phyloP scores from a whole-genome alignment of 2,113 vertebrate genomes.

The Arothron firmamentum region DNA sequence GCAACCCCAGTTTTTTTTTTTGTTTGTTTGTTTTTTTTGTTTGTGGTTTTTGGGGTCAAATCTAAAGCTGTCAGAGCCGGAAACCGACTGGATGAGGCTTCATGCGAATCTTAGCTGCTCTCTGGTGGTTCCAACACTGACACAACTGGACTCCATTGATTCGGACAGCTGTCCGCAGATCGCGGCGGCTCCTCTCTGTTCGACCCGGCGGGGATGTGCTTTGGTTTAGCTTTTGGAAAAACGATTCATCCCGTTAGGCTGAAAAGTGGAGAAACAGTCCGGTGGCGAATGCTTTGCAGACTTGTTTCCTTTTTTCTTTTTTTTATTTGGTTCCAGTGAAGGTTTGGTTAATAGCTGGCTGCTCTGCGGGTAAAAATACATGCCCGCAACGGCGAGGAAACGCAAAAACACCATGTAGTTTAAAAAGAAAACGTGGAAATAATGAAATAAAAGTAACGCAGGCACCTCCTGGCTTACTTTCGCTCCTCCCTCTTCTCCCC shows the following conservation, averaged over 20 bases:
- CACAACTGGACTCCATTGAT: conserved; percentile 33
- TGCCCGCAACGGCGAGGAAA: conserved; percentile 34
- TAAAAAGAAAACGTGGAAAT: conserved; percentile 34
- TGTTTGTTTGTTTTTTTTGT: no score
- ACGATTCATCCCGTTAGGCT: conserved; percentile 29
- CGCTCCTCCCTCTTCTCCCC: conserved; percentile 63
- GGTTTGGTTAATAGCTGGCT: conserved; percentile 70
- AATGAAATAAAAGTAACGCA: conserved; percentile 62
- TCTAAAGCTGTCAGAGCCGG: neutral
- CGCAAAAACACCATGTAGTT: neutral
- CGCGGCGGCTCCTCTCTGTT: conserved; percentile 3
- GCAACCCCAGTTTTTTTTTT: no score
- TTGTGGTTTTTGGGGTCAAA: no score
- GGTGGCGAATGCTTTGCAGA: conserved; percentile 17
- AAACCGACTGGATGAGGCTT: neutral
- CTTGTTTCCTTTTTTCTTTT: conserved; percentile 21
- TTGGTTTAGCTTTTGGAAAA: conserved; percentile 57
- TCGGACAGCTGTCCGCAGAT: conserved; percentile 13
- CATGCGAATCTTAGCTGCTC: conserved; percentile 26
- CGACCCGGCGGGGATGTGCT: conserved; percentile 34
- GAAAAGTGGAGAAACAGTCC: conserved; percentile 50
- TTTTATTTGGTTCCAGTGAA: conserved; percentile 56
- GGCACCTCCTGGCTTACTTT: conserved; percentile 59
- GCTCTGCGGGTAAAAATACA: conserved; percentile 32
- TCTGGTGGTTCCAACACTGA: conserved; percentile 19